Percentiles rank a stretch among this genome's conserved stretches.
phyloP scores from a whole-genome alignment of 2,888 invertebrate species.

The Macaria liturata region DNA sequence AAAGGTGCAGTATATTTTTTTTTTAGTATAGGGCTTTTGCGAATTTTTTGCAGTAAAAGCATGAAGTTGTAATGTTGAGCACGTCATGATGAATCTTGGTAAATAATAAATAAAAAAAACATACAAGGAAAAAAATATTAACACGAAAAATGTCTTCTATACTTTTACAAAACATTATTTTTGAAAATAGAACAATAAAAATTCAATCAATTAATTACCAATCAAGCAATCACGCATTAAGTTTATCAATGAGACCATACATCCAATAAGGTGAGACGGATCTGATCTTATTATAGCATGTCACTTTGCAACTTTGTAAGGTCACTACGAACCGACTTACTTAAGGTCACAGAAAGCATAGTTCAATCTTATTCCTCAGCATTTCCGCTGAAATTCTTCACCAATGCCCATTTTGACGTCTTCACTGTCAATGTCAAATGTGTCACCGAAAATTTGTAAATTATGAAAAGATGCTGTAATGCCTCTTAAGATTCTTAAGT shows the following conservation, averaged over 20 bases:
- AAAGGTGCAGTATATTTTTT: no score
- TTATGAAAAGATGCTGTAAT: slow-evolving; percentile 11
- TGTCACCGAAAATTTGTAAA: slow-evolving; percentile 25
- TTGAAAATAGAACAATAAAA: no score
- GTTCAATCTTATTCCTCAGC: slow-evolving; percentile 7
- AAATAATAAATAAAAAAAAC: no score
- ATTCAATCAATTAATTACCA: no score
- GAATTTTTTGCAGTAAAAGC: no score
- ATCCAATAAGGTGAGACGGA: slow-evolving; percentile 63
- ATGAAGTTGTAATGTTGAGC: no score
- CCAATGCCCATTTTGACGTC: slow-evolving; percentile 18
- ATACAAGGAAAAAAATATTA: no score
- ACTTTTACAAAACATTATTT: no score
- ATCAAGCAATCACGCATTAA: not conserved
- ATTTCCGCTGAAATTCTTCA: no score
- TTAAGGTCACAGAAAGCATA: slow-evolving; percentile 46
- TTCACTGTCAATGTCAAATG: slow-evolving; percentile 37
- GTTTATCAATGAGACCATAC: slow-evolving; percentile 45
- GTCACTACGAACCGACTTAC: slow-evolving; percentile 49
- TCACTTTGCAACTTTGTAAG: slow-evolving; percentile 62
- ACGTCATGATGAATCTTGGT: no score
- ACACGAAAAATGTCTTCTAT: no score
- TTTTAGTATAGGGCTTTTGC: no score
- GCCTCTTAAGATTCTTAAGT: not conserved
- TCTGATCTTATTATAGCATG: slow-evolving; percentile 71